Evolutionary conservation across 2,797 vertebrate genomes (phyloP), one percentile per base, ranked within the genome.

Genomic region (Xyrichtys novacula): DNA sequence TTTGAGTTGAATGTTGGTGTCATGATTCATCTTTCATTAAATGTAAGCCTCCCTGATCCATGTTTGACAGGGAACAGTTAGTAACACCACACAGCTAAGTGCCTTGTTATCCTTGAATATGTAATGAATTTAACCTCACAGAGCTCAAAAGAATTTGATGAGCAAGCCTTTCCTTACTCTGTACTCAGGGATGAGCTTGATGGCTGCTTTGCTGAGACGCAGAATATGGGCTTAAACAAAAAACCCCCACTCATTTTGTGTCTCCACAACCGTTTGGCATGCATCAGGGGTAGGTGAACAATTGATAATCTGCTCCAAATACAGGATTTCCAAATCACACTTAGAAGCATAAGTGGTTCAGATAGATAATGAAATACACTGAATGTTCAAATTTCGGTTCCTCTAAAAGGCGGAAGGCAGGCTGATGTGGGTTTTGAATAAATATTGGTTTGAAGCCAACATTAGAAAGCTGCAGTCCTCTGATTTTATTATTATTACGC

Each of bases 101-200:
- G 70, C 63, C 56, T 83, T 81, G 78, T 87, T 89, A 85, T 85
- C 76, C 58, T 80, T 72, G 74, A 85, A 88, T 81, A 80, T 71
- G 50, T 82, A 75, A 87, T 71, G 57, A 67, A 60, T 72, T 81
- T 72, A 78, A 80, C 85, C 64, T 84, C 67, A 67, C 31, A 14
- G 38, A 79, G 70, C 68, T 72, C 44, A 64, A 55, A n/a, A 81
- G 52, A 81, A 78, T 70, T n/a, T 77, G 81, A 83, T 86, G 84
- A 88, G 81, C 74, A 61, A 75, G 84, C 76, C 57, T 34, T 80
- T 44, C 39, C 11, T 2, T 7, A 44, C 59, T 63, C 60, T 40
- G 66, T 76, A 72, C 63, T 83, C 61, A 22, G 52, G 70, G 46
- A 67, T 78, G 42, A 61, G 31, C 61, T 77, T 56, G 56, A 78